Base-by-base conservation (phyloP, 2,888 invertebrate species). In the Gryllus longicercus region DNA sequence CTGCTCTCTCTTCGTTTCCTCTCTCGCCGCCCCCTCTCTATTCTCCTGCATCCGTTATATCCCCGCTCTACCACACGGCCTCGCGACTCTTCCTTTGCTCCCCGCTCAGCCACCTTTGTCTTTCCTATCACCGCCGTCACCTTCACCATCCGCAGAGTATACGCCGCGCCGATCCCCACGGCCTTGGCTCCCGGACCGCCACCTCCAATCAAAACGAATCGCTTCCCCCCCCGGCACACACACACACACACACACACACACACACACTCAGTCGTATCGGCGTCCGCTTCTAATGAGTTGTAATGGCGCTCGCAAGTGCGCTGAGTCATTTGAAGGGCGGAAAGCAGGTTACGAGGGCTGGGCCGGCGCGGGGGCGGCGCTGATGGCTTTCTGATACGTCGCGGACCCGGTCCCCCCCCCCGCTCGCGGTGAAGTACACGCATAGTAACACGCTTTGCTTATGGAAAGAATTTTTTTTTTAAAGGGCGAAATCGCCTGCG, bases 131-230 rank as follows among this genome's bases (percentile, higher is more conserved):
- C 4, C 25, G 2, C 25, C 25, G 4, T 25, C 25, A 25, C 25
- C 4, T 25, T 38, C 38, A 38, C 38, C 38, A 38, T 38, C 38
- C 38, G 8, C 0, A 38, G 25, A 2, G 25, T 4, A 21, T 21
- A 3, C 3, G 38, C 63, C 0, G 63, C 14, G 16, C 63, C 63
- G 4, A n/a, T 10, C 63, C 63, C 14, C 63, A n/a, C n/a, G 63
- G 63, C n/a, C 63, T 63, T 63, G 14, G 63, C 63, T 14, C 63
- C 14, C 63, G 63, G 63, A 50, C 78, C 78, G 80, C 78, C 80
- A 80, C 80, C 80, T 80, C 78, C 80, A 80, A 80, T 80, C 80
- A 80, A 80, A 80, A 80, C 51, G 80, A 78, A 75, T 80, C 80
- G 78, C n/a, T 63, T 63, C 63, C 14, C 63, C 63, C 8, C 63